Conservation (phyloP, 2,888 invertebrate genomes). For the Creontiades dilutus region DNA sequence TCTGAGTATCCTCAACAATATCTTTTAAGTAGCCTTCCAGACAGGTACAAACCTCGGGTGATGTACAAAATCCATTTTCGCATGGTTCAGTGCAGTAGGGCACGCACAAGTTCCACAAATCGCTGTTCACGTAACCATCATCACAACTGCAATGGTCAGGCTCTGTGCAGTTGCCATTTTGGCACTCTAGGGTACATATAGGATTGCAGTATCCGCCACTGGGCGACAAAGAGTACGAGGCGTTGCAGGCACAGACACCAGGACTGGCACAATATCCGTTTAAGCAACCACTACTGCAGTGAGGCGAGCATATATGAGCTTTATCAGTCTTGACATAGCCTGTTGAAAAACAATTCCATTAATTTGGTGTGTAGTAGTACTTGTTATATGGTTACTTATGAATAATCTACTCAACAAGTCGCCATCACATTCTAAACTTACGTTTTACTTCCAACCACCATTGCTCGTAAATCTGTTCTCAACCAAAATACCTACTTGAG, state of each 20-base stretch:
- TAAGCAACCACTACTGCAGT: constrained; percentile 64
- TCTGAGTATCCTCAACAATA: background rate
- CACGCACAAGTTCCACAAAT: constrained; percentile 58
- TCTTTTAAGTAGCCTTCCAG: constrained; percentile 49
- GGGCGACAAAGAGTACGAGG: constrained; percentile 44
- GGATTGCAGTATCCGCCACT: constrained; percentile 61
- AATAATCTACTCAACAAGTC: no score
- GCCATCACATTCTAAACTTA: no score
- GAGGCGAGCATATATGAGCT: constrained; percentile 63
- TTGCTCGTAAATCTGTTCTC: no score
- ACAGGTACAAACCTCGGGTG: constrained; percentile 65
- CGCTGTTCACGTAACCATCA: constrained; percentile 35
- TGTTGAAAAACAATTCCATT: background rate
- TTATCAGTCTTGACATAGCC: background rate
- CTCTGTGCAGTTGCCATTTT: constrained; percentile 61
- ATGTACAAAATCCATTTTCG: constrained; percentile 63
- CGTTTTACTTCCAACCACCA: no score
- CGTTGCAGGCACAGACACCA: constrained; percentile 61
- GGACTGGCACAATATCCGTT: constrained; percentile 70
- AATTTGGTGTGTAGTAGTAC: background rate
- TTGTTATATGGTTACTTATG: no score
- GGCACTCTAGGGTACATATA: constrained; percentile 68
- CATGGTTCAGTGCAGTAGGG: constrained; percentile 66
- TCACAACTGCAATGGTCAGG: constrained; percentile 71
- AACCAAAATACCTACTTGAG: no score